Evolutionary conservation across 2,797 vertebrate genomes (phyloP), one percentile per base, ranked within the genome.

Genomic region (Heteromormyrus szaboi): DNA sequence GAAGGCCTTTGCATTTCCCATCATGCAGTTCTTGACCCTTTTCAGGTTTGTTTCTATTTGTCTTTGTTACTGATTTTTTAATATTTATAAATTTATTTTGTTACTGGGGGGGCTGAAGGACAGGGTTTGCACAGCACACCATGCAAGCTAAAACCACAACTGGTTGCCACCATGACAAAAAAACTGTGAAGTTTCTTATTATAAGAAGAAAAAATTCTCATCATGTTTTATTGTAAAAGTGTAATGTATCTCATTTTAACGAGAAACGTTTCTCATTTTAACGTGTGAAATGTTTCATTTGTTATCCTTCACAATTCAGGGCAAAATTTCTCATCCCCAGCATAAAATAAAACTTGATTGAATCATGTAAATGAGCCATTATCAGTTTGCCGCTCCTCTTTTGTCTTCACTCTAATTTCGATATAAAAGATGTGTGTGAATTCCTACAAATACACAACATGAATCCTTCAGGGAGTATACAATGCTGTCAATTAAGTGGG

Each of bases 261-360:
- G 3, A 29, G 59, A 12, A 65, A 12, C 1, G 62, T 29, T 65
- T 29, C 62, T 29, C 9, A 2, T 65, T 65, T 29, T 65, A 29
- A 25, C 3, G 2, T 76, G 14, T 41, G 6, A 19, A 37, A 76
- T 41, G 29, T 76, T 17, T 76, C 33, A 19, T 76, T 29, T 65
- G 62, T 65, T 65, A 29, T 65, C 62, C 25, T 29, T 3, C 62
- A 81, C 17, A 44, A 81, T 46, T 22, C 41, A 76, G 33, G 14
- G 68, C 33, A 76, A 37, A 81, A 81, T 22, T 81, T 46, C 19
- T 81, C 68, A 76, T 41, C 33, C 33, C 68, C 0, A 37, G 68
- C 33, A 76, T 76, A 41, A 76, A 76, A 76, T 76, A 76, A 76
- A 76, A 76, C 68, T 76, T 76, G 68, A 41, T 76, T 76, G 68